Evolutionary conservation across 2,888 invertebrate species (phyloP).

Genomic region (Pasiphila rectangulata): DNA sequence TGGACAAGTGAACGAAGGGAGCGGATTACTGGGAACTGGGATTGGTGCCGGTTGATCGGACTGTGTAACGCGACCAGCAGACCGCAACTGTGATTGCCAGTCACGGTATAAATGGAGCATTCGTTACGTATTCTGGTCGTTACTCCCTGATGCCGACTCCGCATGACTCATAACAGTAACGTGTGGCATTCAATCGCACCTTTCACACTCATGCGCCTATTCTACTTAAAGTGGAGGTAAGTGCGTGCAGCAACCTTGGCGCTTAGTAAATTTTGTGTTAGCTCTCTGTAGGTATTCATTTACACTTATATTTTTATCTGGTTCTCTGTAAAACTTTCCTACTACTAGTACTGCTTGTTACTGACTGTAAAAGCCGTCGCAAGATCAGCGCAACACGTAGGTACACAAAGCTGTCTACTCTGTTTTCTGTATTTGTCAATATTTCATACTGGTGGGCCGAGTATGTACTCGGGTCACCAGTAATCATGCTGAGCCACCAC

Average conservation of each 20-base stretch:
- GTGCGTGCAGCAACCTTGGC: not conserved
- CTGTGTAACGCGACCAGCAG: conserved; percentile 37
- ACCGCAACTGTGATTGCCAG: conserved; percentile 42
- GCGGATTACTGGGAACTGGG: conserved; percentile 23
- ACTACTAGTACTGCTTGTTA: too few relatives aligned
- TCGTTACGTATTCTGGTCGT: conserved; percentile 44
- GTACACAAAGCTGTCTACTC: too few relatives aligned
- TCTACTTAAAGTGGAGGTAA: too few relatives aligned
- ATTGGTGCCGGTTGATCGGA: conserved; percentile 30
- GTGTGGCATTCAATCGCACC: conserved; percentile 9
- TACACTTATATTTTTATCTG: too few relatives aligned
- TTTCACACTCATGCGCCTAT: conserved; percentile 2
- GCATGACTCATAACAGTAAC: conserved; percentile 17
- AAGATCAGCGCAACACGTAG: too few relatives aligned
- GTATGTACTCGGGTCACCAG: too few relatives aligned
- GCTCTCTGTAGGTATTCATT: too few relatives aligned
- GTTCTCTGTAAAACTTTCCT: too few relatives aligned
- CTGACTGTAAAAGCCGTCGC: too few relatives aligned
- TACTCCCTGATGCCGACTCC: conserved; percentile 25
- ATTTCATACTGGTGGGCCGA: too few relatives aligned
- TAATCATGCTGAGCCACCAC: too few relatives aligned
- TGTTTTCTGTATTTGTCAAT: too few relatives aligned
- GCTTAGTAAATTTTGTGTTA: not conserved
- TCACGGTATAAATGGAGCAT: conserved; percentile 41
- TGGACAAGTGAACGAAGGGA: conserved; percentile 11